Evolutionary conservation across 2,888 invertebrate genomes (phyloP), one percentile per base, ranked within the genome.

Genomic region (Allygus modestus): DNA sequence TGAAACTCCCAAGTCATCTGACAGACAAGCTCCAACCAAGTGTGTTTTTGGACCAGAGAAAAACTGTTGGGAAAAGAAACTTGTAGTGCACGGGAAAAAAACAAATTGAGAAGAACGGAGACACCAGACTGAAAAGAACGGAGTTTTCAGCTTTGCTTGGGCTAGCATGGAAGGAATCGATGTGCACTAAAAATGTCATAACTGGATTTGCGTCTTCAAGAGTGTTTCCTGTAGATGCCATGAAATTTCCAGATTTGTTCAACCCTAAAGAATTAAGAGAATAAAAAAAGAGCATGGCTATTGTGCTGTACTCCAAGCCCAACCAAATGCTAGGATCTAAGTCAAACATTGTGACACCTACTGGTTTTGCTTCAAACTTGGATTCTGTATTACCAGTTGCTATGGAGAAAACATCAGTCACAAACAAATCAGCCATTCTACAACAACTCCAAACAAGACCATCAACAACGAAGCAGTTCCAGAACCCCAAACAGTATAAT

Each of bases 141-240:
- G 65, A 65, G 17, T 65, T 31, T 65, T 65, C 65, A n/a, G 65
- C 65, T 65, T 20, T 65, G 65, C 65, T 65, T 65, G 65, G 65
- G 11, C 11, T 11, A 20, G 65, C 17, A 2, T 46, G 46, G 46
- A 46, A 46, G 12, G 46, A 46, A 15, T 46, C 46, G 12, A 46
- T 46, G 46, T 15, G 20, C 65, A 65, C 17, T 20, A 65, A 65
- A 65, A 65, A 20, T 65, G 65, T 65, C 17, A 65, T 65, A 65
- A 65, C 9, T 65, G 65, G 65, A 65, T 31, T 65, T 65, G 23
- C 65, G 1, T 20, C 65, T 20, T 11, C 65, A 9, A n/a, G 65
- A 15, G 65, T 65, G 23, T 65, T 65, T 65, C 65, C 65, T 65
- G 65, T 65, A 1, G 31, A 65, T 65, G 65, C 65, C 12, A 65